Conservation (phyloP, 2,113 vertebrate species). For the Capreolus pygargus region DNA sequence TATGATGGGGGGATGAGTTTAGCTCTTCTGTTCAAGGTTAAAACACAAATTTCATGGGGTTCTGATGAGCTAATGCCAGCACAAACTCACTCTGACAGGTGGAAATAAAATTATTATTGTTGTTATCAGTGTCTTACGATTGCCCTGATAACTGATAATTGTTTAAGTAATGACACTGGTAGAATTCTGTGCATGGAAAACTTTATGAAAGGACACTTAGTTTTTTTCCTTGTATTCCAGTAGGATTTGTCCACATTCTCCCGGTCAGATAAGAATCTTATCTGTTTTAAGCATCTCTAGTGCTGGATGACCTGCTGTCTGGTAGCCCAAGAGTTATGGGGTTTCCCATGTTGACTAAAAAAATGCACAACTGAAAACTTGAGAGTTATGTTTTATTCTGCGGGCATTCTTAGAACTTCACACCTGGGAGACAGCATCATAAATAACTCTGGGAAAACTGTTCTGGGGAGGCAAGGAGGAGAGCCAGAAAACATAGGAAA, state of each 20-base stretch:
- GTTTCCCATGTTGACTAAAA: not conserved
- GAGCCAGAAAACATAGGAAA: not conserved
- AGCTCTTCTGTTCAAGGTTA: not conserved
- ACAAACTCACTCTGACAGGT: slow-evolving; percentile 7
- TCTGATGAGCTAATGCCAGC: not conserved
- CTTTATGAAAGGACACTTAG: not conserved
- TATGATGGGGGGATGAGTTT: not conserved
- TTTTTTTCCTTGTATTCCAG: not conserved
- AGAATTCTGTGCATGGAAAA: not conserved
- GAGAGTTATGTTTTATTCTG: not conserved
- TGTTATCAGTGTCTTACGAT: not conserved
- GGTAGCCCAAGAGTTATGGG: not conserved
- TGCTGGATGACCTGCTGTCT: not conserved
- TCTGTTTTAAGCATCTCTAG: not conserved
- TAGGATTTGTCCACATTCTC: not conserved
- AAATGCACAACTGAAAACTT: not conserved
- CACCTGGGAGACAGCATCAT: not conserved
- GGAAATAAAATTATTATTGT: not conserved
- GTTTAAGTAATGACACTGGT: not conserved
- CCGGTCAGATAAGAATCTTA: not conserved
- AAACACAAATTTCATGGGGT: not conserved
- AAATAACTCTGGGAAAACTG: not conserved
- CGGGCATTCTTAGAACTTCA: not conserved
- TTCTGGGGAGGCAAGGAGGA: not conserved
- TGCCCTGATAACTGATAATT: not conserved